Evolutionary conservation across 2,113 vertebrate genomes (phyloP).

Genomic region (Sapajus apella): DNA sequence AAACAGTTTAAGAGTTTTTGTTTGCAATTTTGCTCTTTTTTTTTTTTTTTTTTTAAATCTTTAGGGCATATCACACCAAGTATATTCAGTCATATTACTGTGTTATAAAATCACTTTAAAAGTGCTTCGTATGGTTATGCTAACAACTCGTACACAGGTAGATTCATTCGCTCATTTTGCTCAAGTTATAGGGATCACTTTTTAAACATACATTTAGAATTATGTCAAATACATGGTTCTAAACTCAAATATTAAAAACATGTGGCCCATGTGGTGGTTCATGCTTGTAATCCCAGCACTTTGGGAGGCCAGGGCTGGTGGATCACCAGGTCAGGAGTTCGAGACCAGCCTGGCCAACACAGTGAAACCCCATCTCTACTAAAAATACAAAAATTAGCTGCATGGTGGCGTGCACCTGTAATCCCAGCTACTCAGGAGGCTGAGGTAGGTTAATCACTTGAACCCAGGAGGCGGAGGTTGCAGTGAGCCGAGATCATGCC

Average conservation of each 20-base stretch:
- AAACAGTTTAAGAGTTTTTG: slow-evolving; percentile 8
- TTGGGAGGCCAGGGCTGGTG: too few species aligned
- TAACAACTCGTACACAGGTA: not conserved
- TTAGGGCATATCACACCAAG: not conserved
- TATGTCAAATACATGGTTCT: not conserved
- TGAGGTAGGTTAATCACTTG: too few species aligned
- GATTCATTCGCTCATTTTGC: not conserved
- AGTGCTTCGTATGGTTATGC: not conserved
- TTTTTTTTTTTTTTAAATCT: not conserved
- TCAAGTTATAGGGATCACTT: slow-evolving; percentile 6
- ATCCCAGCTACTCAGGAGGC: too few species aligned
- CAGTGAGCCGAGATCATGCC: too few species aligned
- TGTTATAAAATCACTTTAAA: not conserved
- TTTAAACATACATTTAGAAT: not conserved
- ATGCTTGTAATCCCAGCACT: too few species aligned
- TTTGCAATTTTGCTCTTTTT: not conserved
- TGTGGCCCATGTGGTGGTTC: too few species aligned
- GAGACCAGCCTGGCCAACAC: too few species aligned
- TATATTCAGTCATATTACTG: not conserved
- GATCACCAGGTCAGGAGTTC: too few species aligned
- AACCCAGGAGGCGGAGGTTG: too few species aligned
- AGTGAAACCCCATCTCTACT: too few species aligned
- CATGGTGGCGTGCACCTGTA: too few species aligned
- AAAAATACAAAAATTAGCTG: too few species aligned
- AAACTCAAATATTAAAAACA: not conserved